Base-by-base conservation (phyloP, 2,113 vertebrate genomes). In the Ailurus styani region DNA sequence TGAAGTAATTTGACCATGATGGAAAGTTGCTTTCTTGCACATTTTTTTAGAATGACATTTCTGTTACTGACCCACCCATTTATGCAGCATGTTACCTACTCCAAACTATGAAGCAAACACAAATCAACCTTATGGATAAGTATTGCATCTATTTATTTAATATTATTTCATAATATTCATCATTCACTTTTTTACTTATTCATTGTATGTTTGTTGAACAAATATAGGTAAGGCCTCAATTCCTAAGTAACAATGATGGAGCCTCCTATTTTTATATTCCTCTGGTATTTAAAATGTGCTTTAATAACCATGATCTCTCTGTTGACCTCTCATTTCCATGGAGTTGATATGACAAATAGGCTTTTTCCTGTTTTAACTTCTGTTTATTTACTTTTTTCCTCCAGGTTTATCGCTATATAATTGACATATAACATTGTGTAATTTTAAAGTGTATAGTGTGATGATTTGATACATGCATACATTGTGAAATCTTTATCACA, bases 1-100 rank as follows among this genome's bases (percentile, higher is more conserved):
- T 96, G 96, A 98, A 98, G 90, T 96, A 96, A 98, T 98, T 98
- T 98, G 97, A 96, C 97, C 96, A 95, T 85, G 92, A 97, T 97
- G 87, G 91, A 97, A 97, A 98, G 79, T 97, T 98, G 97, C 94
- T 97, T 98, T 95, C 87, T 97, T 96, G 92, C 84, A 95, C 47
- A 68, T 96, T 86, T 82, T 96, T 98, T 93, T 94, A 92, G 72
- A 94, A 66, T 64, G 92, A 95, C 70, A 96, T 97, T 97, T 98
- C 79, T 90, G 79, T 95, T 96, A 93, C 90, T 93, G 83, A 96
- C 94, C 95, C 90, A 96, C 79, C 89, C 92, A 93, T 92, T 93
- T 92, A 66, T 92, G 73, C 31, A 96, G 78, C 55, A 64, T 57
- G 40, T 90, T 96, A 40, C 37, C 78, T 87, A 90, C 87, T 92